phyloP scores from a whole-genome alignment of 2,888 invertebrate genomes.

The Sthenelais limicola region DNA sequence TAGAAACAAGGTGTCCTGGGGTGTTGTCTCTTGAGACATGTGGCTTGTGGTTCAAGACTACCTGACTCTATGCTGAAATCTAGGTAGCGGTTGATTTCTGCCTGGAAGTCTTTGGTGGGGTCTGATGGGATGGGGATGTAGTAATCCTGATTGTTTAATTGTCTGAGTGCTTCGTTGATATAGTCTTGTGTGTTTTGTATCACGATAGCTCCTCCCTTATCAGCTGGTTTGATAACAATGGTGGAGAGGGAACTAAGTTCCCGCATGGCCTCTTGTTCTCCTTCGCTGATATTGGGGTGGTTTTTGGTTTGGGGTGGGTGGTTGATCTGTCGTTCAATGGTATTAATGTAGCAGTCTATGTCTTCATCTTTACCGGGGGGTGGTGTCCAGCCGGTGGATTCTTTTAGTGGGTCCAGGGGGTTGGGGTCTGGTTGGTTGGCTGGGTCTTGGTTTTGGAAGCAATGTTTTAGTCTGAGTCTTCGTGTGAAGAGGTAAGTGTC shows the following conservation, averaged over 20 bases:
- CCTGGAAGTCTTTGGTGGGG: neutral
- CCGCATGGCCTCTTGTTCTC: neutral
- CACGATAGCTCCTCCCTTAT: constrained; percentile 17
- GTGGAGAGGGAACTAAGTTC: neutral
- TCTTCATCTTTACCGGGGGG: neutral
- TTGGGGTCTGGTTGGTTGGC: neutral
- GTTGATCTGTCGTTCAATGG: neutral
- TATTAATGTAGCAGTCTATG: neutral
- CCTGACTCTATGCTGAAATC: neutral
- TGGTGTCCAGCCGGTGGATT: constrained; percentile 11
- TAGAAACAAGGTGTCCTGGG: neutral
- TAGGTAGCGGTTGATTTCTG: neutral
- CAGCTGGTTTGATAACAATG: constrained; percentile 4
- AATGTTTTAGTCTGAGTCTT: neutral
- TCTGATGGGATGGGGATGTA: neutral
- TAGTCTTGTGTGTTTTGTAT: neutral
- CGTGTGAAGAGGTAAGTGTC: neutral
- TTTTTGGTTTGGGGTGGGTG: neutral
- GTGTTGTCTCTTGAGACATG: neutral
- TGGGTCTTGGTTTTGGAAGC: neutral
- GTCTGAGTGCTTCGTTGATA: neutral
- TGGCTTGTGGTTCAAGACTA: neutral
- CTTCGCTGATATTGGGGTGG: neutral
- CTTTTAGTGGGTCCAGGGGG: too few species aligned
- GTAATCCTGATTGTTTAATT: neutral